These are phyloP conservation scores for Pogonophryne albipinna DNA, from an alignment of 2,797 vertebrate genomes.

Conservation along the genomic window DNA sequence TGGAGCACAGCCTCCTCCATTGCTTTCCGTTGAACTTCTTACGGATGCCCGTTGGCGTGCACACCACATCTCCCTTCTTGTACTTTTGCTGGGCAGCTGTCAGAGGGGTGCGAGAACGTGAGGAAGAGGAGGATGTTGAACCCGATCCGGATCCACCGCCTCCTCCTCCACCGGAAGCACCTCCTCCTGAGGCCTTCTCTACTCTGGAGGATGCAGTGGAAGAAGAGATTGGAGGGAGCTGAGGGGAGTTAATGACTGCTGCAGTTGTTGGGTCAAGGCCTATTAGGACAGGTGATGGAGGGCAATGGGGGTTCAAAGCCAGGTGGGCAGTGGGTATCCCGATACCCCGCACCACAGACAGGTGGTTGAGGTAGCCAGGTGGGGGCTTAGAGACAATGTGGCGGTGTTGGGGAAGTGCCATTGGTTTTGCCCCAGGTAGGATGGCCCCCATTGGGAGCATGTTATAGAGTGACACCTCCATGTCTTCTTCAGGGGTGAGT, in stretches of 20 bases:
- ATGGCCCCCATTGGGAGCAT: slow-evolving; percentile 82
- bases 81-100: slow-evolving; percentile 95
- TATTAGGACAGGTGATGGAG: slow-evolving; percentile 85
- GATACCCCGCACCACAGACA: slow-evolving; percentile 84
- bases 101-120: slow-evolving; percentile 90
- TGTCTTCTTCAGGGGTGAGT: slow-evolving; percentile 89
- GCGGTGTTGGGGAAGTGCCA: slow-evolving; percentile 81
- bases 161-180: slow-evolving; percentile 70
- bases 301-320: slow-evolving; percentile 83
- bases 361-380: slow-evolving; percentile 86
- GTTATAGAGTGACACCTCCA: slow-evolving; percentile 91
- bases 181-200: slow-evolving; percentile 84
- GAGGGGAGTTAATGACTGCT: slow-evolving; percentile 74
- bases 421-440: slow-evolving; percentile 79
- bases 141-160: slow-evolving; percentile 77
- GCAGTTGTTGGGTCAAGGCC: slow-evolving; percentile 78
- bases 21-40: slow-evolving; percentile 98
- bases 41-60: slow-evolving; percentile 93
- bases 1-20: slow-evolving; percentile 92
- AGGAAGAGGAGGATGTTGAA: slow-evolving; percentile 81
- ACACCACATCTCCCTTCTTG: slow-evolving; percentile 96
- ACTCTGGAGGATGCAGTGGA: slow-evolving; percentile 73
- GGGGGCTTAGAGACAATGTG: slow-evolving; percentile 88
- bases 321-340: slow-evolving; percentile 80
- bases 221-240: slow-evolving; percentile 82